Conservation (phyloP, 2,113 vertebrate species). For the Gavialis gangeticus region DNA sequence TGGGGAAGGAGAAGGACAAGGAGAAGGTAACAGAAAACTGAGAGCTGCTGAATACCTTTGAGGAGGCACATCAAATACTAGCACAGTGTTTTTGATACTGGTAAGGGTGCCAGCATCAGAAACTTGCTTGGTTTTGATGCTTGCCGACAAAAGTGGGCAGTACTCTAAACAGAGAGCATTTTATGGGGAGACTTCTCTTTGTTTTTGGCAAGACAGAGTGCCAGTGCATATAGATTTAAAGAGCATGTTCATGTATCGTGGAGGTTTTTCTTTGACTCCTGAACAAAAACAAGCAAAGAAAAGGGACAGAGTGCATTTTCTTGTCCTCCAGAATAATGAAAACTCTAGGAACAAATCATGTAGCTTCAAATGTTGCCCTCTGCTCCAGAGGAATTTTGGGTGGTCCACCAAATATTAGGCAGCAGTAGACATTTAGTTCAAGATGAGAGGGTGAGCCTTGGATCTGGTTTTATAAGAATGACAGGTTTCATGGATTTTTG, state of each 20-base stretch:
- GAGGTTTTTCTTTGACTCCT: neutral
- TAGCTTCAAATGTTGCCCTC: neutral
- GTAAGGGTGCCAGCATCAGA: neutral
- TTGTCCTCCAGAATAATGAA: neutral
- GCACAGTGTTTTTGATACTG: neutral
- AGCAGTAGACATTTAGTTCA: neutral
- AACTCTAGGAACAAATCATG: rapidly evolving
- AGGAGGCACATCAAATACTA: constrained; percentile 18
- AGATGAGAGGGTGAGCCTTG: neutral
- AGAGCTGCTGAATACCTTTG: constrained; percentile 23
- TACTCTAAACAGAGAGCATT: neutral
- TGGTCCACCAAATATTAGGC: neutral
- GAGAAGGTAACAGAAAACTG: constrained; percentile 12
- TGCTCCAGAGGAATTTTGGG: neutral
- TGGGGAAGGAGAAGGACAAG: neutral
- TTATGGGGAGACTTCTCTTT: neutral
- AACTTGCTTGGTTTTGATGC: constrained; percentile 33
- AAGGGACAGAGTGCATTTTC: neutral
- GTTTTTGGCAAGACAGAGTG: neutral
- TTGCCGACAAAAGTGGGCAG: constrained; percentile 25
- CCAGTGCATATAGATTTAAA: neutral
- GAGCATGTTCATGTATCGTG: neutral
- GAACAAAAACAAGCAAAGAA: neutral
- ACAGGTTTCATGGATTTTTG: neutral
- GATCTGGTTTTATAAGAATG: neutral